phyloP scores from a whole-genome alignment of 2,888 invertebrate genomes.

The Drosophila borealis region DNA sequence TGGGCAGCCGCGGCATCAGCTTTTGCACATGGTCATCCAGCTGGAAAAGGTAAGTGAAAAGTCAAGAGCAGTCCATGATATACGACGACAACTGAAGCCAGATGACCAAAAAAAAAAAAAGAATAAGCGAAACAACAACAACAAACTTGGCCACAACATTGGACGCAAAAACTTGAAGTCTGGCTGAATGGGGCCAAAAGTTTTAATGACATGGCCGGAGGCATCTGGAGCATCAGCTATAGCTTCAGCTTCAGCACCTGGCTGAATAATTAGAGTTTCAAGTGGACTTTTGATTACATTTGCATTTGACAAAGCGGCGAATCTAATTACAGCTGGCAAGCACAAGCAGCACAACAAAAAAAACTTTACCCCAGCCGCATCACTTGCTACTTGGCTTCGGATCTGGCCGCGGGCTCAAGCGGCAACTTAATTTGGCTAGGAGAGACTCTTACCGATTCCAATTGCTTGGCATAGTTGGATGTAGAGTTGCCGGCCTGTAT shows the following conservation, averaged over 20 bases:
- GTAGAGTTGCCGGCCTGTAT: slow-evolving; percentile 96
- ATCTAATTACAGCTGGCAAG: slow-evolving; percentile 78
- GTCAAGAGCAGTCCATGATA: slow-evolving; percentile 5
- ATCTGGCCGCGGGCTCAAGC: slow-evolving; percentile 17
- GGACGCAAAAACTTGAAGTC: slow-evolving; percentile 51
- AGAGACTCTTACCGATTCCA: slow-evolving; percentile 91
- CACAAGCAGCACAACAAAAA: slow-evolving; percentile 55
- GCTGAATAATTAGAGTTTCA: slow-evolving; percentile 81
- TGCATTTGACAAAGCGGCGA: slow-evolving; percentile 77
- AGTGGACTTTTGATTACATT: slow-evolving; percentile 82
- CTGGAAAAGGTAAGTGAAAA: slow-evolving; percentile 85
- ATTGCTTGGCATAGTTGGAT: slow-evolving; percentile 94
- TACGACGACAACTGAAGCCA: slow-evolving; percentile 8
- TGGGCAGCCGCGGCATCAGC: slow-evolving; percentile 92
- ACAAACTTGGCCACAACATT: slow-evolving; percentile 55
- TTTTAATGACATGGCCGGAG: slow-evolving; percentile 59
- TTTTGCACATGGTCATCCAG: slow-evolving; percentile 92
- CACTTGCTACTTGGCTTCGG: slow-evolving; percentile 69
- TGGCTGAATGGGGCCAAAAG: slow-evolving; percentile 40
- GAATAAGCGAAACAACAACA: background rate
- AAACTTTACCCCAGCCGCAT: slow-evolving; percentile 51
- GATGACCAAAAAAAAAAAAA: background rate
- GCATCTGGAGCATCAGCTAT: slow-evolving; percentile 43
- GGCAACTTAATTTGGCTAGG: slow-evolving; percentile 53
- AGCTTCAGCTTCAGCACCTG: slow-evolving; percentile 62